Base-by-base conservation (phyloP, 35 echinoderm and acorn worm genomes). In the Eucidaris tribuloides region DNA sequence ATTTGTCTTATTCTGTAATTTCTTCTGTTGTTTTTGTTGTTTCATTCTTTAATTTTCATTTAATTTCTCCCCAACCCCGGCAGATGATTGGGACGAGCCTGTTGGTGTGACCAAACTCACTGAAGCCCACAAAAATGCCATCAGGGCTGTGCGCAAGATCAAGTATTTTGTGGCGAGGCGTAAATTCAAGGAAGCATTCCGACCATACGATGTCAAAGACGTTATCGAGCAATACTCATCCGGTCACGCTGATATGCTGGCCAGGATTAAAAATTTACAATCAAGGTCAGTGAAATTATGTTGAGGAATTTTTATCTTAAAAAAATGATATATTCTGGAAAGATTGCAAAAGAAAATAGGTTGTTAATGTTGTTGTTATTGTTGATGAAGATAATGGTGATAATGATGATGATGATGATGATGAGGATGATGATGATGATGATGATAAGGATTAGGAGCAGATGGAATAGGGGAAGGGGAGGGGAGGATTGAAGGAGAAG, bases 171-270 rank as follows among this genome's bases (percentile, higher is more conserved):
- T 97, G 50, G 95, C 95, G 23, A 62, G 95, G 35, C 81, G 95
- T 44, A 98, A 98, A 72, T 98, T 98, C 80, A 98, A 98, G 71
- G 95, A 93, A 48, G 94, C 90, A 42, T 90, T 98, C 82, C 61
- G 95, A 59, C 95, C 95, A 31, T 98, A 98, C 58, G 95, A 98
- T 45, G 95, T 98, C 32, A 98, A 98, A 44, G 95, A 98, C 20
- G 95, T 98, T 7, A 98, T 98, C 27, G 95, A 98, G 65, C 95
- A 98, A 83, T 98, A 98, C 81, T 98, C 90, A 14, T 92, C 95
- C 19, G 95, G 95, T 27, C 90, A 92, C 71, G 83, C 95, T 4
- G 95, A 98, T 52, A 98, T 98, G 95, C 83, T 93, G 43, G 86
- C 90, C 46, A 82, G 95, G 84, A 92, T 93, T 9, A 98, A 98